Conservation (phyloP, 2,797 vertebrate genomes). For the Benthosema pterotum region DNA sequence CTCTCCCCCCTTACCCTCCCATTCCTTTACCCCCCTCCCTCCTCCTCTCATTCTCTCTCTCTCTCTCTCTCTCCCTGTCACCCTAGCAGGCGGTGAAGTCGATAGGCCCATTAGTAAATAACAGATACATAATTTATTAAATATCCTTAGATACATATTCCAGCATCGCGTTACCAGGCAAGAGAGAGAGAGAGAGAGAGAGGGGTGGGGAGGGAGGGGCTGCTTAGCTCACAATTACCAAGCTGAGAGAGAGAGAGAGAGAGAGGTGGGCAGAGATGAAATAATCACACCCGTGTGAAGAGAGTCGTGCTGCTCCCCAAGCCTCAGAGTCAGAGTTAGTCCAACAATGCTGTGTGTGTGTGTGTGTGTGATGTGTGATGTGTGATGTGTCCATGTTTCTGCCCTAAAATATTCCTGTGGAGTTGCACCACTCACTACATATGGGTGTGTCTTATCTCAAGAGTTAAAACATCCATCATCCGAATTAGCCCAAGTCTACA, state of each 20-base stretch:
- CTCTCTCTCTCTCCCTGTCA: conserved; percentile 26
- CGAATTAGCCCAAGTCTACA: too few species aligned
- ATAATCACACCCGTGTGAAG: too few species aligned
- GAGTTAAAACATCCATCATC: too few species aligned
- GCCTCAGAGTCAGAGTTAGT: too few species aligned
- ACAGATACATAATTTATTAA: conserved; percentile 87
- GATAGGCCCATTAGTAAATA: conserved; percentile 85
- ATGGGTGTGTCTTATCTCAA: too few species aligned
- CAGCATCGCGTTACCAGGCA: conserved; percentile 73
- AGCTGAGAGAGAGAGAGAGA: not conserved
- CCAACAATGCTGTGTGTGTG: too few species aligned
- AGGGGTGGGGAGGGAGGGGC: conserved; percentile 40
- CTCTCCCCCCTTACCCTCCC: conserved; percentile 35
- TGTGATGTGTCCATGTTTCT: too few species aligned
- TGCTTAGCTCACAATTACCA: conserved; percentile 30
- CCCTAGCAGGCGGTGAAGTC: conserved; percentile 66
- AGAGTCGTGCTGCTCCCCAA: too few species aligned
- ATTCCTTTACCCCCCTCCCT: not conserved
- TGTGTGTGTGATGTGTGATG: too few species aligned
- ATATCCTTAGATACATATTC: conserved; percentile 85
- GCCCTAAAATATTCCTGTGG: too few species aligned
- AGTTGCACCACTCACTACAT: too few species aligned
- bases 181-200: conserved; percentile 4
- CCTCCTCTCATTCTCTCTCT: not conserved
- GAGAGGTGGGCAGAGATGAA: not conserved